phyloP scores from a whole-genome alignment of 2,888 invertebrate genomes.

The Hanleya hanleyi region DNA sequence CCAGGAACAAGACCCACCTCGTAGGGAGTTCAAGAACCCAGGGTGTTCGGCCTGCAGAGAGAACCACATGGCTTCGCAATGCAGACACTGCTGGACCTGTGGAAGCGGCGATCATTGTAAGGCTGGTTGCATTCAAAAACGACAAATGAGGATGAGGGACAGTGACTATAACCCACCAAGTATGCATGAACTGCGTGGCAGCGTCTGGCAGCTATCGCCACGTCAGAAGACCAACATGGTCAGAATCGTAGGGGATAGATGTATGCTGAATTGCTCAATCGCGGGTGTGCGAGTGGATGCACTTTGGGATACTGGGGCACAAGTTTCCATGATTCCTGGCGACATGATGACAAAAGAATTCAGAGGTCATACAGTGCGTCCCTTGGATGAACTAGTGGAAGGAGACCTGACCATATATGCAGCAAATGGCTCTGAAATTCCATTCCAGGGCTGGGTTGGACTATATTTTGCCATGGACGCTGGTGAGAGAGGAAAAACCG shows the following conservation, averaged over 20 bases:
- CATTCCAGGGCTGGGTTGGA: background rate
- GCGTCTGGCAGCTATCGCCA: background rate
- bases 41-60: no score
- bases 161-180: no score
- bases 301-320: constrained; percentile 3
- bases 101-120: background rate
- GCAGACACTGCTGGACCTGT: background rate
- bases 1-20: no score
- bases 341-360: background rate
- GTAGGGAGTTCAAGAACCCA: no score
- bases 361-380: background rate
- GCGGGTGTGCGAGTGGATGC: background rate
- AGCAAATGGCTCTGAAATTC: background rate
- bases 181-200: background rate
- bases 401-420: background rate
- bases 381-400: background rate
- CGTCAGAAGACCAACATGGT: background rate
- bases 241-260: background rate
- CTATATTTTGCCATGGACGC: background rate
- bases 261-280: background rate
- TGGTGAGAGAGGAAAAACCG: background rate
- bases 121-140: background rate
- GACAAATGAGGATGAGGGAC: background rate
- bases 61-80: no score
- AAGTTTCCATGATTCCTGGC: background rate